A percentile compares a stretch with the other conserved stretches of the same genome.
Evolutionary conservation across 2,113 vertebrate genomes (phyloP).

Genomic region (Megaceryle maxima): DNA sequence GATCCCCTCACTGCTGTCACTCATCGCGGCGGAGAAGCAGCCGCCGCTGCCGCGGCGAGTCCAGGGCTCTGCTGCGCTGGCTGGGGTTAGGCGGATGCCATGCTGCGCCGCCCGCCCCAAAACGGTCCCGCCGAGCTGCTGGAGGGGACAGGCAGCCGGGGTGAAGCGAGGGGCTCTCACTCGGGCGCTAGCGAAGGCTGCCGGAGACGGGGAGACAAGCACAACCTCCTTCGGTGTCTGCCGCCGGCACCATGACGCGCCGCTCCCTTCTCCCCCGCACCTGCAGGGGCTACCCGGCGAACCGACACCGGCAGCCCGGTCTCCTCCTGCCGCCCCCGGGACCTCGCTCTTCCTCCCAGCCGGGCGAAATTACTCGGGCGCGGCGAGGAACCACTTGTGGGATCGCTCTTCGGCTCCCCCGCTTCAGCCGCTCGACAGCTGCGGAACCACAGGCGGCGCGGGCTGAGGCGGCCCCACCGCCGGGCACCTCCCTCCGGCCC

Average conservation of each 20-base stretch:
- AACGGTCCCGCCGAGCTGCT: not conserved
- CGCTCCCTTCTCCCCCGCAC: conserved; percentile 32
- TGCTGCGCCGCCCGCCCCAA: conserved; percentile 32
- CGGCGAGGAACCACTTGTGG: not conserved
- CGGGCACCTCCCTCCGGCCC: not conserved
- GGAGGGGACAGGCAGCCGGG: not conserved
- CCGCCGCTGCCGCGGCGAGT: not conserved
- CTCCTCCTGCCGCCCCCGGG: not conserved
- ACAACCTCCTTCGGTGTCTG: not conserved
- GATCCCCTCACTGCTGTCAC: conserved; percentile 61
- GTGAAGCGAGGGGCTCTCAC: conserved; percentile 11
- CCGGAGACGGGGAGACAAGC: conserved; percentile 8
- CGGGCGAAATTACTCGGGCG: not conserved
- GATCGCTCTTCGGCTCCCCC: not conserved
- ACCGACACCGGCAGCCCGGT: not conserved
- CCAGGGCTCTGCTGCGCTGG: conserved; percentile 24
- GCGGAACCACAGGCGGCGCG: not conserved
- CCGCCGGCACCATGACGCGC: conserved; percentile 37
- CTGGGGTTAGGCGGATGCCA: conserved; percentile 67
- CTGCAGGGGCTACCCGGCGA: not conserved
- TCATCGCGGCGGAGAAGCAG: conserved; percentile 60
- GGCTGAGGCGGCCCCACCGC: not conserved
- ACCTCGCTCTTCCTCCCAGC: not conserved
- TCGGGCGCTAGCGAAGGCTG: conserved; percentile 38
- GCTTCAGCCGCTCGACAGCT: not conserved